A percentile compares a stretch with the other conserved stretches of the same genome.
phyloP scores from a whole-genome alignment of 2,113 vertebrate species.

The Saguinus midas region DNA sequence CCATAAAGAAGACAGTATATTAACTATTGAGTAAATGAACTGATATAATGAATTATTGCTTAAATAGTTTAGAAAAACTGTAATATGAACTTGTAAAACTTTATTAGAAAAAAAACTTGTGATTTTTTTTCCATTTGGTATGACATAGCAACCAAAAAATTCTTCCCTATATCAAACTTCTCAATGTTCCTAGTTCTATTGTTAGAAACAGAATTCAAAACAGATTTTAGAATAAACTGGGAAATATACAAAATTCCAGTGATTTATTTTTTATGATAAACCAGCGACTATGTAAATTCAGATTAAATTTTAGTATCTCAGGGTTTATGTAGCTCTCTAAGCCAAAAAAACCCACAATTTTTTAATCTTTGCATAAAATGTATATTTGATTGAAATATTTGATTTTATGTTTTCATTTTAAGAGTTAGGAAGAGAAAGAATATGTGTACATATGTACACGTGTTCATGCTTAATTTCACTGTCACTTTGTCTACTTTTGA shows the following conservation, averaged over 20 bases:
- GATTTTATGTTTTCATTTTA: neutral
- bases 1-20: neutral
- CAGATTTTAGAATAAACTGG: neutral
- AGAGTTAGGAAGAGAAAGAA: neutral
- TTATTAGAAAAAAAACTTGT: neutral
- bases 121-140: neutral
- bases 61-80: neutral
- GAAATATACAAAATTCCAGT: neutral
- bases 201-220: neutral
- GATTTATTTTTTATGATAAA: neutral
- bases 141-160: neutral
- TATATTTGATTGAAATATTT: neutral
- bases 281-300: neutral
- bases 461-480: neutral
- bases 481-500: neutral
- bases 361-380: neutral
- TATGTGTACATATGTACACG: neutral
- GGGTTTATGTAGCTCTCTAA: neutral
- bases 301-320: neutral
- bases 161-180: neutral
- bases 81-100: neutral
- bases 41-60: neutral
- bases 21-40: neutral
- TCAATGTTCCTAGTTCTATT: neutral
- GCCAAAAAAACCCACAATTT: accelerated